phyloP scores from a whole-genome alignment of 2,797 vertebrate genomes.

The Artibeus jamaicensis region DNA sequence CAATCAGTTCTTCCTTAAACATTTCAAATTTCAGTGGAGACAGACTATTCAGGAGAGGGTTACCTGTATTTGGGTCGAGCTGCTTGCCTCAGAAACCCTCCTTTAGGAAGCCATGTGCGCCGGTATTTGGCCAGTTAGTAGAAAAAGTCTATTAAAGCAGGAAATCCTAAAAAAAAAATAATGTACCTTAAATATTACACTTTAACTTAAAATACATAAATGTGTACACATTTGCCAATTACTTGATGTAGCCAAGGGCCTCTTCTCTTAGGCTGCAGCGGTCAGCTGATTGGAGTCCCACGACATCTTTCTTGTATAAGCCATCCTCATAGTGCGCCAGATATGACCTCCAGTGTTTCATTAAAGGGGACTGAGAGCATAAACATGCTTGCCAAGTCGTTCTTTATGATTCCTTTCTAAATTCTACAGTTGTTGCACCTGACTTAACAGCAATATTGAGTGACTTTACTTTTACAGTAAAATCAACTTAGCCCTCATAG shows the following conservation, averaged over 20 bases:
- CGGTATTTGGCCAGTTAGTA: conserved; percentile 31
- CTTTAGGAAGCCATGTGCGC: not conserved
- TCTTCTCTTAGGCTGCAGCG: not conserved
- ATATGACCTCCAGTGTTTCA: conserved; percentile 44
- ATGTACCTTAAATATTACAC: conserved; percentile 14
- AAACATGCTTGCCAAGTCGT: conserved; percentile 61
- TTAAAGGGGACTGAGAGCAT: conserved; percentile 41
- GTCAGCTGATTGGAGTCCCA: conserved; percentile 34
- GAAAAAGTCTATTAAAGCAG: conserved; percentile 51
- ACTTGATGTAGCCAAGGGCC: not conserved
- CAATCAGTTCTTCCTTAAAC: conserved; percentile 7
- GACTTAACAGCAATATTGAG: conserved; percentile 63
- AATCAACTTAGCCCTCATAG: conserved; percentile 25
- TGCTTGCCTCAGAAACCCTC: not conserved
- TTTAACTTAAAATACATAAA: conserved; percentile 37
- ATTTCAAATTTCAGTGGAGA: not conserved
- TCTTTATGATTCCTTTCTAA: conserved; percentile 68
- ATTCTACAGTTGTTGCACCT: conserved; percentile 64
- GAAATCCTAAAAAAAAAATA: conserved; percentile 58
- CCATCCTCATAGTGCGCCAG: not conserved
- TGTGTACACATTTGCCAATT: not conserved
- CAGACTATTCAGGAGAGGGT: not conserved
- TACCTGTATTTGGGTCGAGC: not conserved
- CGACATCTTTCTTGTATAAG: conserved; percentile 16
- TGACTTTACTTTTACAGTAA: conserved; percentile 38